phyloP scores from a whole-genome alignment of 1,140 invertebrate genomes.

The Drosophila simulans region DNA sequence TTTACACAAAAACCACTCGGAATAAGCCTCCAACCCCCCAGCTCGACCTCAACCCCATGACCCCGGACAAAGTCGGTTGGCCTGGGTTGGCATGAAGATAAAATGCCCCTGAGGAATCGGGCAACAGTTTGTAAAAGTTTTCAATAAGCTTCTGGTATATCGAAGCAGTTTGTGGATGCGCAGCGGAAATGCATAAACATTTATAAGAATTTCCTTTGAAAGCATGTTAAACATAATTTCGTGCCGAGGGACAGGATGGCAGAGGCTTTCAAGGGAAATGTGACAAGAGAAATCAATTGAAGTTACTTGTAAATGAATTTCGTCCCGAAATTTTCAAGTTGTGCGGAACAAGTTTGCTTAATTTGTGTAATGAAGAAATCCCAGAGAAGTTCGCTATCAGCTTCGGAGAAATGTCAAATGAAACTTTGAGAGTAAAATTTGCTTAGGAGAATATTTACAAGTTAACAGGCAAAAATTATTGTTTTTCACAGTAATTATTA shows the following conservation, averaged over 20 bases:
- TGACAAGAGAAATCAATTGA: slow-evolving; percentile 54
- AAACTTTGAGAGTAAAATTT: background rate
- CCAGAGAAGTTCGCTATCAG: background rate
- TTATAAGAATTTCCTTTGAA: slow-evolving; percentile 65
- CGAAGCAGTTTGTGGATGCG: slow-evolving; percentile 50
- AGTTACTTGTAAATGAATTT: slow-evolving; percentile 43
- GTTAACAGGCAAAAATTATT: background rate
- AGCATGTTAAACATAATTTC: slow-evolving; percentile 73
- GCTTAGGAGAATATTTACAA: background rate
- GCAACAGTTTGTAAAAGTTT: slow-evolving; percentile 72
- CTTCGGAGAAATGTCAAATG: background rate
- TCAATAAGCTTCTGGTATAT: slow-evolving; percentile 66
- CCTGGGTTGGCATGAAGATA: slow-evolving; percentile 55
- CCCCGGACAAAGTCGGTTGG: slow-evolving; percentile 18
- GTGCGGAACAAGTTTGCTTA: slow-evolving; percentile 13
- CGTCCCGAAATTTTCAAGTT: slow-evolving; percentile 8
- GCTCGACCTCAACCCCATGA: slow-evolving; percentile 29
- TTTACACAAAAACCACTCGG: slow-evolving; percentile 31
- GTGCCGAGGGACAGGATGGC: slow-evolving; percentile 25
- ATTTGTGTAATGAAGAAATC: slow-evolving; percentile 24
- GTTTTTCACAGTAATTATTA: background rate
- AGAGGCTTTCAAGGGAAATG: background rate
- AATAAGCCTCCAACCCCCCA: background rate
- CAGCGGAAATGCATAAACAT: slow-evolving; percentile 74
- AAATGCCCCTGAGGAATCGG: slow-evolving; percentile 70